A percentile compares a stretch with the other conserved stretches of the same genome.
Evolutionary conservation across 2,113 vertebrate species (phyloP).

Genomic region (Salvator merianae): DNA sequence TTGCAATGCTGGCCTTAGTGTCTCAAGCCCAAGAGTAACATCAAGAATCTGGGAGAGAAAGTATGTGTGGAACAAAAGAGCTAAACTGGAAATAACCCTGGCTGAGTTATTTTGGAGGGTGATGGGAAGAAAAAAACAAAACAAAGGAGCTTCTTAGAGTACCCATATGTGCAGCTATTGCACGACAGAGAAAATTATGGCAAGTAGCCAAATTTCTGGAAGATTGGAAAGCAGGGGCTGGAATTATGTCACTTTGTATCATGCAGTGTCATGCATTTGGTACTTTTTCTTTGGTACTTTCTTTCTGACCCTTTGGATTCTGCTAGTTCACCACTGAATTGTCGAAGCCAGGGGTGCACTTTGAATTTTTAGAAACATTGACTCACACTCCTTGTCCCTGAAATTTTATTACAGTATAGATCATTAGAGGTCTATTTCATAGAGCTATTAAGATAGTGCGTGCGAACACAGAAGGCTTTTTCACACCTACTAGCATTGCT

Average conservation of each 20-base stretch:
- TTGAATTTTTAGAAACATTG: slow-evolving; percentile 64
- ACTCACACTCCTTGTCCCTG: slow-evolving; percentile 44
- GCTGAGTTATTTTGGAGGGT: too few relatives aligned
- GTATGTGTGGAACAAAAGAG: background rate
- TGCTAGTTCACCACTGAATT: slow-evolving; percentile 3
- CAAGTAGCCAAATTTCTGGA: too few relatives aligned
- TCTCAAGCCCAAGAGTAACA: background rate
- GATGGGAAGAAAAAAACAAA: too few relatives aligned
- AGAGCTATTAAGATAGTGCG: slow-evolving; percentile 68
- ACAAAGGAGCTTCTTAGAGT: too few relatives aligned
- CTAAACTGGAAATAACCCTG: background rate
- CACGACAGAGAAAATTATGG: too few relatives aligned
- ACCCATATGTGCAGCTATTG: too few relatives aligned
- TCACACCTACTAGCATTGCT: too few relatives aligned
- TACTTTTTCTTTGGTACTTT: background rate
- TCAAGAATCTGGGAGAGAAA: background rate
- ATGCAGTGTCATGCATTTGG: background rate
- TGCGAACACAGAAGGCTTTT: too few relatives aligned
- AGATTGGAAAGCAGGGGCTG: too few relatives aligned
- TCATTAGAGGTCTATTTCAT: slow-evolving; percentile 62
- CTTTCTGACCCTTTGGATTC: slow-evolving; percentile 15
- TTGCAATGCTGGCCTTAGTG: background rate
- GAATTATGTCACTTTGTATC: background rate
- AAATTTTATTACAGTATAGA: slow-evolving; percentile 59
- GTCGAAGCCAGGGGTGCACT: background rate